These are phyloP conservation scores for Paelopatides confundens DNA, from an alignment of 53 echinoderm and acorn worm species.

Conservation along the genomic window DNA sequence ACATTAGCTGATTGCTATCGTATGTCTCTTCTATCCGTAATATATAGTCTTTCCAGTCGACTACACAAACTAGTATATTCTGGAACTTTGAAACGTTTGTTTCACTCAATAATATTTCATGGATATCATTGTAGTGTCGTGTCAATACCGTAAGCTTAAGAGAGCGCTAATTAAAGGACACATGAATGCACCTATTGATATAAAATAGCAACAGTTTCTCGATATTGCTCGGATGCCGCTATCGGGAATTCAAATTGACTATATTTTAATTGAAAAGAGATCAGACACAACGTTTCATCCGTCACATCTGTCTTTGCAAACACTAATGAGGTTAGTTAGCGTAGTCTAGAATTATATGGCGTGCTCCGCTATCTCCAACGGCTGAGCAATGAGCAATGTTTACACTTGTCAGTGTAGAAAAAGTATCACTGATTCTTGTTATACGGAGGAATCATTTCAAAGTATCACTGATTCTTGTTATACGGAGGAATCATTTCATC, in stretches of 20 bases:
- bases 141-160: not conserved
- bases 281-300: not conserved
- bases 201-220: not conserved
- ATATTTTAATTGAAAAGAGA: not conserved
- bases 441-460: too few relatives aligned
- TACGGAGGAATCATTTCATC: too few relatives aligned
- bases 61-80: not conserved
- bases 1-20: not conserved
- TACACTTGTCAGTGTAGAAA: not conserved
- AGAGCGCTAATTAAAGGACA: conserved; percentile 23
- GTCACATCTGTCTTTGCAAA: not conserved
- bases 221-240: not conserved
- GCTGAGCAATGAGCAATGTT: not conserved
- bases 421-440: not conserved
- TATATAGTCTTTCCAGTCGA: conserved; percentile 14
- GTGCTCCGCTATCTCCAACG: not conserved
- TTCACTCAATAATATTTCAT: conserved; percentile 10
- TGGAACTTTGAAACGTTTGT: not conserved
- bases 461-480: not conserved
- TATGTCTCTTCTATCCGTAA: not conserved
- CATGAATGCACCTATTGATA: conserved; percentile 33
- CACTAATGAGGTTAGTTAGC: not conserved
- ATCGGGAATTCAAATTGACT: not conserved
- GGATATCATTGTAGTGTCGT: conserved; percentile 7
- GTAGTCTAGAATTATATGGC: not conserved